Evolutionary conservation across 2,797 vertebrate genomes (phyloP), one percentile per base, ranked within the genome.

Genomic region (Megaceryle alcyon): DNA sequence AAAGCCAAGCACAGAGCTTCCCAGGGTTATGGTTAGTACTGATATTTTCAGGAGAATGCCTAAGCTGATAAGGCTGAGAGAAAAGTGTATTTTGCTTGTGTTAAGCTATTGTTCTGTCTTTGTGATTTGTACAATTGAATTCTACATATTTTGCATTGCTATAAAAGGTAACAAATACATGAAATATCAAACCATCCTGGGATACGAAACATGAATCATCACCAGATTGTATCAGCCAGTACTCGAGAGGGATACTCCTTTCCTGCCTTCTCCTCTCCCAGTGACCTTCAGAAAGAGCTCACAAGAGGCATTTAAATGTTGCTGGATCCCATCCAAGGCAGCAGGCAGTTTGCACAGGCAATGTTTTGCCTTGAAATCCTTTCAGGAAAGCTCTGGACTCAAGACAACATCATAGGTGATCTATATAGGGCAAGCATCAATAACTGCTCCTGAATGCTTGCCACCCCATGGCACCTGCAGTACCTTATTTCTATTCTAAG

Each of bases 321-420:
- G 0, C 3, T 94, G 95, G 91, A 95, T 86, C 53, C 12, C 49
- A 87, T 68, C 94, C 91, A 94, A 83, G 39, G 54, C 59, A 86
- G 85, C 35, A 73, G 53, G 31, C 83, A 91, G 68, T 49, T 89
- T 64, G 39, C 80, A 72, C 41, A 72, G 81, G 54, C 79, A 82
- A 65, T 87, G 59, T 78, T 94, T 86, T 72, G 87, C 87, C 80
- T 86, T 90, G 54, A 76, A 96, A 82, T 37, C 54, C 63, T 95
- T 94, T 96, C 19, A 94, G 82, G 86, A 94, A 90, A 91, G 28
- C 76, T 95, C 71, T 82, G 84, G 82, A 78, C 61, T 57, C 72
- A 26, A 31, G 78, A 94, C 57, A 91, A 23, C 7, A 12, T 41
- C 0, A 0, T 14, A 72, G 76, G 33, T 12, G 4, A 90, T 63